Conservation (phyloP, 2,113 vertebrate genomes). For the Tichodroma muraria region DNA sequence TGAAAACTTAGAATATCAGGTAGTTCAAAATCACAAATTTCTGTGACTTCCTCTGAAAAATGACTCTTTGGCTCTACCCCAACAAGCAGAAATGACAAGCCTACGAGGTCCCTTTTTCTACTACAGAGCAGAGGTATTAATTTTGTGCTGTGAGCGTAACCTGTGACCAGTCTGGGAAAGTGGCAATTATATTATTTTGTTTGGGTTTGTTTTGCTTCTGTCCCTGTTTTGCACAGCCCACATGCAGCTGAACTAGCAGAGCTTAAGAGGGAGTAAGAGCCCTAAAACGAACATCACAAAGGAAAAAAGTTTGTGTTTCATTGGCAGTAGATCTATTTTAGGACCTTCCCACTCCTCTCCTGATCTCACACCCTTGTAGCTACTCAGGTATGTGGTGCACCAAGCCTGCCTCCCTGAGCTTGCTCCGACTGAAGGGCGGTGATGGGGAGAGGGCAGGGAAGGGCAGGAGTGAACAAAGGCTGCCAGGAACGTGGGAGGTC, state of each 20-base stretch:
- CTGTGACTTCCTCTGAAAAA: not conserved
- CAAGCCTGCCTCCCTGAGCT: not conserved
- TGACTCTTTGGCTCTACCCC: not conserved
- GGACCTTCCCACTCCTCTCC: not conserved
- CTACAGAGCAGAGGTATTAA: not conserved
- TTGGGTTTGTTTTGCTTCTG: not conserved
- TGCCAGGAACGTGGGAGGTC: not conserved
- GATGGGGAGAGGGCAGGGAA: not conserved
- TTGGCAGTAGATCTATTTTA: not conserved
- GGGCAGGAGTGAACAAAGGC: not conserved
- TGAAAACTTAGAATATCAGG: not conserved
- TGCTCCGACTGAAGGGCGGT: not conserved
- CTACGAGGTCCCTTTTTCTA: not conserved
- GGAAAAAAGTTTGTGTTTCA: not conserved
- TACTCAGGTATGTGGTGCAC: not conserved
- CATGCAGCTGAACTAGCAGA: not conserved
- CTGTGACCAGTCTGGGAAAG: not conserved
- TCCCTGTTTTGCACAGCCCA: not conserved
- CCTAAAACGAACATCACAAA: not conserved
- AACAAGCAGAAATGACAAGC: not conserved
- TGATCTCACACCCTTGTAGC: not conserved
- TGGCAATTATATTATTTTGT: not conserved
- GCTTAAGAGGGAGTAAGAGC: not conserved
- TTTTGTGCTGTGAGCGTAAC: conserved; percentile 9
- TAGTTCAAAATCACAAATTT: not conserved